Evolutionary conservation across 2,888 invertebrate genomes (phyloP).

Genomic region (Harpalus rufipes): DNA sequence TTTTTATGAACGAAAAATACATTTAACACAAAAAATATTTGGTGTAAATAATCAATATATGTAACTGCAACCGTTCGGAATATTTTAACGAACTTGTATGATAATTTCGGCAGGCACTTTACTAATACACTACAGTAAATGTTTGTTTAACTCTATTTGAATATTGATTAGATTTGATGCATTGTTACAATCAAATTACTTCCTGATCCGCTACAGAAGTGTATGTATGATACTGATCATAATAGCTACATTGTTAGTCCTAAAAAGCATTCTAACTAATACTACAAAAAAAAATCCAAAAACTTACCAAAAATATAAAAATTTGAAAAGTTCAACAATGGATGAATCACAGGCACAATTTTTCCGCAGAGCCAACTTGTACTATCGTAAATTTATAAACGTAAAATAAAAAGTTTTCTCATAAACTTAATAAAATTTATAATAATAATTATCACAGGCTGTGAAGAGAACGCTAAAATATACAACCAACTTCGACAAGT

Average conservation of each 20-base stretch:
- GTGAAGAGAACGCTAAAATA: slow-evolving; percentile 20
- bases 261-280: not conserved
- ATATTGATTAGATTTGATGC: slow-evolving; percentile 31
- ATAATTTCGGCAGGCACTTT: slow-evolving; percentile 4
- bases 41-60: slow-evolving; percentile 4
- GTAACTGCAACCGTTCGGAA: not conserved
- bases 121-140: slow-evolving; percentile 9
- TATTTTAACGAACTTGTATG: slow-evolving; percentile 19
- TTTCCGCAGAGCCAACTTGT: slow-evolving; percentile 47
- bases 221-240: not conserved
- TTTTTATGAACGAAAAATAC: no score
- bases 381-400: slow-evolving; percentile 11
- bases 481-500: slow-evolving; percentile 24
- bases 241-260: not conserved
- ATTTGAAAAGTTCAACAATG: slow-evolving; percentile 42
- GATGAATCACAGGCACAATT: slow-evolving; percentile 48
- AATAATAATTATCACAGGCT: slow-evolving; percentile 44
- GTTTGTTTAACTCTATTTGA: slow-evolving; percentile 28
- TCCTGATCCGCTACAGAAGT: not conserved
- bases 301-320: slow-evolving; percentile 55
- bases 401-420: slow-evolving; percentile 16
- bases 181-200: slow-evolving; percentile 16
- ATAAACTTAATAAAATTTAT: slow-evolving; percentile 42
- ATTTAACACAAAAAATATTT: not conserved
- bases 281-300: slow-evolving; percentile 9